Percentiles rank a stretch among this genome's conserved stretches.
Conservation (phyloP, 2,888 invertebrate genomes). For the Drosophila picticornis region DNA sequence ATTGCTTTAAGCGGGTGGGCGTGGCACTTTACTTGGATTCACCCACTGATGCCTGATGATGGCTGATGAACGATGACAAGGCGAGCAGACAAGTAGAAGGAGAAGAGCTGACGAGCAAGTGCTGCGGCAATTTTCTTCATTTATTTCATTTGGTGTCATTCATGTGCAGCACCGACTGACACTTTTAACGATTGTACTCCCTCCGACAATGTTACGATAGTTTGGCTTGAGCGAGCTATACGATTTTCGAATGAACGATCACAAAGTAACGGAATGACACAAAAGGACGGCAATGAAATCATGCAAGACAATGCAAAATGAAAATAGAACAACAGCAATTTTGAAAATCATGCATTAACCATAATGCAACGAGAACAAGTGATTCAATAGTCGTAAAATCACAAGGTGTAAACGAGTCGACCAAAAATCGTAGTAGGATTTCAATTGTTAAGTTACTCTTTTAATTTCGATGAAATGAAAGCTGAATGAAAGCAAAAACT, state of each 20-base stretch:
- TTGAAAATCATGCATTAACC: neutral
- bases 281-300: neutral
- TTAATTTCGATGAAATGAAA: constrained; percentile 1
- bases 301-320: neutral
- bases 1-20: constrained; percentile 74
- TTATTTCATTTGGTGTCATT: constrained; percentile 57
- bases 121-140: constrained; percentile 42
- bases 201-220: neutral
- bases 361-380: neutral
- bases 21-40: constrained; percentile 29
- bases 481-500: constrained; percentile 2
- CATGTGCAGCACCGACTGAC: neutral
- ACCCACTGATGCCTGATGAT: constrained; percentile 55
- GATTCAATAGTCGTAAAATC: neutral
- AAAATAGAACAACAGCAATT: neutral
- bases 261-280: neutral
- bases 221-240: neutral
- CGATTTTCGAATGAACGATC: neutral
- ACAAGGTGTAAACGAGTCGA: neutral
- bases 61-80: constrained; percentile 67
- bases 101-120: constrained; percentile 5
- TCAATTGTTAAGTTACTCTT: neutral
- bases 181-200: neutral
- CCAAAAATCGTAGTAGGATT: neutral
- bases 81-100: neutral